Conservation (phyloP, 2,113 vertebrate species). For the Corvus cornix region DNA sequence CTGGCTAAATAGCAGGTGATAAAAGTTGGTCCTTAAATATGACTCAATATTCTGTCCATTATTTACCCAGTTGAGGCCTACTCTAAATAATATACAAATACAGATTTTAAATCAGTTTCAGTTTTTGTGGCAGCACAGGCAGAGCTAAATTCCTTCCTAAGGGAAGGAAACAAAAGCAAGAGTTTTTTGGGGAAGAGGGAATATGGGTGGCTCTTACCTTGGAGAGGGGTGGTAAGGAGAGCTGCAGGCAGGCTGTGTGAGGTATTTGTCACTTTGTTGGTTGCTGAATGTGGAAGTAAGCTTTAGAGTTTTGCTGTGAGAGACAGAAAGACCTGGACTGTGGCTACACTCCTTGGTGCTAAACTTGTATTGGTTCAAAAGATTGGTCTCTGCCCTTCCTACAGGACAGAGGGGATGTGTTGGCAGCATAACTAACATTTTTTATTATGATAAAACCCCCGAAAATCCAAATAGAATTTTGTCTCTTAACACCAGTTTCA, state of each 20-base stretch:
- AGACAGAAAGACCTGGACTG: background rate
- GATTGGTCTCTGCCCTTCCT: background rate
- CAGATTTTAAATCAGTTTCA: background rate
- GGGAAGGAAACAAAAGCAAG: background rate
- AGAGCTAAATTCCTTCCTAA: background rate
- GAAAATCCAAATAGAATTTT: rapidly evolving
- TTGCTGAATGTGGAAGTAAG: rapidly evolving
- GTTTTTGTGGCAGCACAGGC: background rate
- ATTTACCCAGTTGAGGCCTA: background rate
- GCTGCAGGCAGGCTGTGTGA: background rate
- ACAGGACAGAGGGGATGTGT: rapidly evolving
- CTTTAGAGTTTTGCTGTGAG: background rate
- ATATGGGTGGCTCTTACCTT: background rate
- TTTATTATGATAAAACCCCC: background rate
- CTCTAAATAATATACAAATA: background rate
- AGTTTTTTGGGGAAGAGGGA: background rate
- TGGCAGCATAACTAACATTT: background rate
- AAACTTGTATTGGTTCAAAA: rapidly evolving
- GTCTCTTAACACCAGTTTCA: background rate
- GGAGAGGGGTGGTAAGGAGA: background rate
- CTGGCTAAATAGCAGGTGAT: background rate
- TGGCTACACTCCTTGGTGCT: background rate
- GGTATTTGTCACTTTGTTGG: background rate
- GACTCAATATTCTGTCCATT: background rate
- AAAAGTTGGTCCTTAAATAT: background rate